Conservation (phyloP, 2,113 vertebrate species). For the Mus pahari region DNA sequence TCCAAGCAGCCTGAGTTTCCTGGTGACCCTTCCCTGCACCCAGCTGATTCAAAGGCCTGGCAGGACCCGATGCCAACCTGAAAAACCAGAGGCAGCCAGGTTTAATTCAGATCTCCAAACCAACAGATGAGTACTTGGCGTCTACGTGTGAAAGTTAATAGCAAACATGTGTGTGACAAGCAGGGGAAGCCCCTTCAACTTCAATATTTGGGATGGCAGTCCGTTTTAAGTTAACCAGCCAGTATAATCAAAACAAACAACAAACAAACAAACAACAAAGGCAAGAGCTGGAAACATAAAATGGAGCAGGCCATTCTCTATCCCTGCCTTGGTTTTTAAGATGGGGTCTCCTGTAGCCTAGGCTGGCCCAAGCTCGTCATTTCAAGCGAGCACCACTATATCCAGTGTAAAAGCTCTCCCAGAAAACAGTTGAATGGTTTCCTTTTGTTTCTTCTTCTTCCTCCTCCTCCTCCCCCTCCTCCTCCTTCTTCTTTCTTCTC, state of each 20-base stretch:
- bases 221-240: background rate
- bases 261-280: background rate
- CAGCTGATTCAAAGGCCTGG: conserved; percentile 73
- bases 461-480: background rate
- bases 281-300: background rate
- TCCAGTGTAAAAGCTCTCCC: background rate
- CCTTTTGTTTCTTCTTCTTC: background rate
- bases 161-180: background rate
- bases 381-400: background rate
- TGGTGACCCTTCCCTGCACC: conserved; percentile 73
- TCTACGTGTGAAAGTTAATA: background rate
- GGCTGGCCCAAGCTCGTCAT: background rate
- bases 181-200: background rate
- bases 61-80: conserved; percentile 61
- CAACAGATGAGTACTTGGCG: background rate
- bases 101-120: conserved; percentile 50
- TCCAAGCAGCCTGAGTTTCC: conserved; percentile 67
- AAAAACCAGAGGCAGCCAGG: conserved; percentile 64
- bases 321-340: background rate
- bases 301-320: background rate
- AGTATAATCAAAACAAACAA: background rate
- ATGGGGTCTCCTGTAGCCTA: background rate
- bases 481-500: background rate
- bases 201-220: background rate
- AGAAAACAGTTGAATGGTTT: background rate